These are phyloP conservation scores for Ceratina australensis DNA, from an alignment of 1,140 invertebrate genomes.

Conservation along the genomic window DNA sequence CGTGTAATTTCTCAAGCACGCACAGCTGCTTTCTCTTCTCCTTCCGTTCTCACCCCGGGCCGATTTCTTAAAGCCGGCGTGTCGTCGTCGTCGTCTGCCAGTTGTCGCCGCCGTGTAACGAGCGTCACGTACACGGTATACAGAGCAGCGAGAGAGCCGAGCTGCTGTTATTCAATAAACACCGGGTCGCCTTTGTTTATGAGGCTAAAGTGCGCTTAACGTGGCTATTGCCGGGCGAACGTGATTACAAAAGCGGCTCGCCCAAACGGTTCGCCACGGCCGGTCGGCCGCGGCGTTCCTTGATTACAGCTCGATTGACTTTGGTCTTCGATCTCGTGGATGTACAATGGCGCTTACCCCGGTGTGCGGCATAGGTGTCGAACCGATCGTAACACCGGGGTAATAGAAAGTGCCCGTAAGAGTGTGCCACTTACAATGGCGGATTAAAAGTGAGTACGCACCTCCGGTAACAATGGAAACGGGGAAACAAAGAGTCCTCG, in stretches of 20 bases:
- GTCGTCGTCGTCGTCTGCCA: slow-evolving; percentile 3
- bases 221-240: slow-evolving; percentile 8
- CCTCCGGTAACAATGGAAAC: too few species aligned
- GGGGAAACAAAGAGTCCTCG: too few species aligned
- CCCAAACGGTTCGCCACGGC: not conserved
- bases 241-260: slow-evolving; percentile 27
- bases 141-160: too few species aligned
- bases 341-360: not conserved
- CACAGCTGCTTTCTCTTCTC: not conserved
- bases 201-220: slow-evolving; percentile 17
- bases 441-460: too few species aligned
- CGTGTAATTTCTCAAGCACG: slow-evolving; percentile 51
- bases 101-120: slow-evolving; percentile 32
- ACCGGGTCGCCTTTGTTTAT: slow-evolving; percentile 11
- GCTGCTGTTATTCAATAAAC: slow-evolving; percentile 19
- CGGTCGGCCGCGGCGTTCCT: slow-evolving; percentile 2
- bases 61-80: not conserved
- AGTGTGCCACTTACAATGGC: too few species aligned
- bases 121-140: slow-evolving; percentile 6
- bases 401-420: too few species aligned
- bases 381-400: not conserved
- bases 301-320: slow-evolving; percentile 17
- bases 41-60: not conserved
- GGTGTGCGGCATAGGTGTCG: not conserved
- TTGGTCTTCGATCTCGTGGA: not conserved